phyloP scores from a whole-genome alignment of 2,113 vertebrate species.

The Sinocyclocheilus anshuiensis region DNA sequence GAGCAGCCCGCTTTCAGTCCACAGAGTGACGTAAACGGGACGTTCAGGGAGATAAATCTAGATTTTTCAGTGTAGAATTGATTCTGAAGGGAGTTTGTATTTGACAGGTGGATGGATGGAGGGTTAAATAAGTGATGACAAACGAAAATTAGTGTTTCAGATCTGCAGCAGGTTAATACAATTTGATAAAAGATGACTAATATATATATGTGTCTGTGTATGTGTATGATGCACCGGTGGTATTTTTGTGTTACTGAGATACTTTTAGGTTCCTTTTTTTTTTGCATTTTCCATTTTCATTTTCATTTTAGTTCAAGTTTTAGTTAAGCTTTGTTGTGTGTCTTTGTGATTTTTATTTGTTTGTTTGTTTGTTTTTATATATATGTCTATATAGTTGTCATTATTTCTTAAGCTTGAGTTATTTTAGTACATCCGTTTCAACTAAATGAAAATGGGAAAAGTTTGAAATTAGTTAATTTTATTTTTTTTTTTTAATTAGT shows the following conservation, averaged over 20 bases:
- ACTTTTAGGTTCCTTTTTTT: too few relatives aligned
- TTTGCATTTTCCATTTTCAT: background rate
- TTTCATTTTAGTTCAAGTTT: background rate
- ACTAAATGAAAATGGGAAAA: background rate
- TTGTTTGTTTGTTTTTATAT: too few relatives aligned
- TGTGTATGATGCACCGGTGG: too few relatives aligned
- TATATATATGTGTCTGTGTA: too few relatives aligned
- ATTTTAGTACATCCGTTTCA: background rate
- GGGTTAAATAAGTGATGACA: background rate
- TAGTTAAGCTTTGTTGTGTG: background rate
- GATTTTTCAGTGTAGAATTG: background rate
- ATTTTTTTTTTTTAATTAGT: too few relatives aligned
- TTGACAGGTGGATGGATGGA: background rate
- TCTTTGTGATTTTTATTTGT: background rate
- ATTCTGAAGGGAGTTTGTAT: background rate
- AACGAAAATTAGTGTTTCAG: background rate
- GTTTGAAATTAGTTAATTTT: too few relatives aligned
- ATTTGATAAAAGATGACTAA: background rate
- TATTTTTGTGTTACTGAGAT: too few relatives aligned
- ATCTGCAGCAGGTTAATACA: background rate
- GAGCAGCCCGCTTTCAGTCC: background rate
- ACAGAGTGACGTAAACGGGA: background rate
- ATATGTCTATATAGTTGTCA: too few relatives aligned
- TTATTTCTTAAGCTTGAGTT: background rate
- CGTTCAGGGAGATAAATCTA: background rate